phyloP scores from a whole-genome alignment of 2,888 invertebrate species.

The Prenolepis imparis region DNA sequence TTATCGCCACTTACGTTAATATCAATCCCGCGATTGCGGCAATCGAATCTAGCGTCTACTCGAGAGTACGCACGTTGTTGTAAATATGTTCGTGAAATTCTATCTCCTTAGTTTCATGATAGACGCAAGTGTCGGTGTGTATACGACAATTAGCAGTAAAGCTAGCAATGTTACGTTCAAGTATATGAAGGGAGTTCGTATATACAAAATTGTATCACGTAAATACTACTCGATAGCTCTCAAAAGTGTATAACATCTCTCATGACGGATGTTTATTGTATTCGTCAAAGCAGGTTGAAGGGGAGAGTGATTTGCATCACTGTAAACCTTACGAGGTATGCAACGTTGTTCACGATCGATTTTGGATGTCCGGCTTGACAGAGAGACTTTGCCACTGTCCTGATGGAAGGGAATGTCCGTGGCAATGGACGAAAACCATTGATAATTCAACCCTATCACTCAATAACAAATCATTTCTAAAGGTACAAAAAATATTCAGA shows the following conservation, averaged over 20 bases:
- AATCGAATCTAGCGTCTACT: slow-evolving; percentile 24
- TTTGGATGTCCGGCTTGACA: slow-evolving; percentile 88
- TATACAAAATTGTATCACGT: slow-evolving; percentile 26
- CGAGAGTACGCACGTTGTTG: background rate
- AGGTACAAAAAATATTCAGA: slow-evolving; percentile 85
- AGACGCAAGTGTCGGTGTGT: slow-evolving; percentile 65
- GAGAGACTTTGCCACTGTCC: slow-evolving; percentile 89
- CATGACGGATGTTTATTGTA: slow-evolving; percentile 26
- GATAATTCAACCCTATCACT: slow-evolving; percentile 86
- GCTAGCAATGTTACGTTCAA: slow-evolving; percentile 79
- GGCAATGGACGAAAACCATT: slow-evolving; percentile 85
- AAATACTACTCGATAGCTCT: slow-evolving; percentile 16
- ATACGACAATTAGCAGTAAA: slow-evolving; percentile 80
- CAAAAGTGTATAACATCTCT: background rate
- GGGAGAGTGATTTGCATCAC: slow-evolving; percentile 88
- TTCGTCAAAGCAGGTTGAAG: slow-evolving; percentile 87
- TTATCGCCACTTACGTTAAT: slow-evolving; percentile 27
- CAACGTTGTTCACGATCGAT: slow-evolving; percentile 87
- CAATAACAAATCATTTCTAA: slow-evolving; percentile 89
- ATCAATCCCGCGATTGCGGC: slow-evolving; percentile 30
- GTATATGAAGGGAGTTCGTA: slow-evolving; percentile 80
- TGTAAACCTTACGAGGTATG: slow-evolving; percentile 87
- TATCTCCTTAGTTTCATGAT: slow-evolving; percentile 54
- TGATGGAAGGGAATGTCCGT: slow-evolving; percentile 87
- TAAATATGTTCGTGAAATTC: slow-evolving; percentile 57